Conservation (phyloP, 2,113 vertebrate genomes). For the Dicentrarchus labrax region DNA sequence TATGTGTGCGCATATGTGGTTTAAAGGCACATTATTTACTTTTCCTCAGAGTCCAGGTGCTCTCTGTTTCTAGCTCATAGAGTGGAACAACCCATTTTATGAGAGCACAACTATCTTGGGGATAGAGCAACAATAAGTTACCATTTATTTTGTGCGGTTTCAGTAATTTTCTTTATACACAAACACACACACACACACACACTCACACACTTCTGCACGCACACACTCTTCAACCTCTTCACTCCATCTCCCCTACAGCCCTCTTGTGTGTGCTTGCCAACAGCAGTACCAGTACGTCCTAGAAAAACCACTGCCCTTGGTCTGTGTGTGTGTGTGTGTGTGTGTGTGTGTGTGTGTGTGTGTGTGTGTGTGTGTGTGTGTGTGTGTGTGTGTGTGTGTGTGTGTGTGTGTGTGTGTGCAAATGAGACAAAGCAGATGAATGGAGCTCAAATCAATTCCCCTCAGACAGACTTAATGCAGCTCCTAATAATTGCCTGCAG, state of each 20-base stretch:
- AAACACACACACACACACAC: background rate
- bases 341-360: conserved; percentile 29
- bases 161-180: background rate
- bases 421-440: conserved; percentile 82
- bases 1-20: conserved; percentile 6
- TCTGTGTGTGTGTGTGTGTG: conserved; percentile 49
- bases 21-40: conserved; percentile 54
- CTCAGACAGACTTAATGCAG: conserved; percentile 80
- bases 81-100: conserved; percentile 42
- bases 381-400: conserved; percentile 60
- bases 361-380: conserved; percentile 51
- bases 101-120: conserved; percentile 17
- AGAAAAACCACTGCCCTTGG: conserved; percentile 76
- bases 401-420: conserved; percentile 57
- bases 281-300: conserved; percentile 67
- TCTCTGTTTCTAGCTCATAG: conserved; percentile 23
- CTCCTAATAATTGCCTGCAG: conserved; percentile 82
- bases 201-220: background rate
- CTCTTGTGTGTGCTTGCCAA: conserved; percentile 53
- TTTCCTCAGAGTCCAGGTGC: conserved; percentile 55
- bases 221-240: conserved; percentile 37
- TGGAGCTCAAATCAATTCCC: conserved; percentile 84
- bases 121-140: conserved; percentile 42
- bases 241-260: conserved; percentile 38
- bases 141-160: conserved; percentile 44